Percentiles rank a stretch among this genome's conserved stretches.
Conservation (phyloP, 2,797 vertebrate genomes). For the Adrianichthys oophorus region DNA sequence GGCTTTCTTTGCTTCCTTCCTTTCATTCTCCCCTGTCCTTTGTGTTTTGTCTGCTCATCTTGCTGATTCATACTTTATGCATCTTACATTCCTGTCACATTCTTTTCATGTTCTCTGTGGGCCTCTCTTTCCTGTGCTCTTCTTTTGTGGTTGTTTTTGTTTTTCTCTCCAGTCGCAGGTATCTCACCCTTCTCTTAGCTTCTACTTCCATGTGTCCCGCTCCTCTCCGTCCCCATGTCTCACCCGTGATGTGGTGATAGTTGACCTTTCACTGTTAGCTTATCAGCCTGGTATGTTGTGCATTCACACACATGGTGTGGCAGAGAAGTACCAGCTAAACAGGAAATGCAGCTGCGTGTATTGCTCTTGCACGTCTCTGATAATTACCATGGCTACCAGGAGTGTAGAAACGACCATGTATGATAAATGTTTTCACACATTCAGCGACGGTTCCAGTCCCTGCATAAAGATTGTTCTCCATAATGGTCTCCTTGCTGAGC, state of each 20-base stretch:
- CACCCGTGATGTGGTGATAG: constrained; percentile 26
- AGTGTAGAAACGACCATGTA: constrained; percentile 33
- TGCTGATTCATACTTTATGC: constrained; percentile 54
- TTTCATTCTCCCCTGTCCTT: constrained; percentile 31
- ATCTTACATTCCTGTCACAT: constrained; percentile 41
- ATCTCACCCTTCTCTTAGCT: constrained; percentile 7
- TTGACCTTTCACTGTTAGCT: constrained; percentile 49
- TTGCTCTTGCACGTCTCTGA: constrained; percentile 45
- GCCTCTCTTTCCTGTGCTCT: constrained; percentile 5
- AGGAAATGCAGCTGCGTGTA: constrained; percentile 42
- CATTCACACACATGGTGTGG: constrained; percentile 43
- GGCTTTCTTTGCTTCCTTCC: constrained; percentile 31
- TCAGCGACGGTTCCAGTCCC: constrained; percentile 47
- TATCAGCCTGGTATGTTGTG: constrained; percentile 55
- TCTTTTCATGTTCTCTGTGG: constrained; percentile 19
- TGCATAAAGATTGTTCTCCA: constrained; percentile 25
- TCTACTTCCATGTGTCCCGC: constrained; percentile 7
- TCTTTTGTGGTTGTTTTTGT: background rate
- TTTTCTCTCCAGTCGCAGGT: background rate
- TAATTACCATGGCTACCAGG: constrained; percentile 62
- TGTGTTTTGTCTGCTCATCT: constrained; percentile 36
- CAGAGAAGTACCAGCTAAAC: constrained; percentile 46
- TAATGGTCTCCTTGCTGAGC: constrained; percentile 15
- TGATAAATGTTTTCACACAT: constrained; percentile 65
- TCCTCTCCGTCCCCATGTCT: constrained; percentile 18